These are phyloP conservation scores for Euthynnus affinis DNA, from an alignment of 2,797 vertebrate species.

Conservation along the genomic window DNA sequence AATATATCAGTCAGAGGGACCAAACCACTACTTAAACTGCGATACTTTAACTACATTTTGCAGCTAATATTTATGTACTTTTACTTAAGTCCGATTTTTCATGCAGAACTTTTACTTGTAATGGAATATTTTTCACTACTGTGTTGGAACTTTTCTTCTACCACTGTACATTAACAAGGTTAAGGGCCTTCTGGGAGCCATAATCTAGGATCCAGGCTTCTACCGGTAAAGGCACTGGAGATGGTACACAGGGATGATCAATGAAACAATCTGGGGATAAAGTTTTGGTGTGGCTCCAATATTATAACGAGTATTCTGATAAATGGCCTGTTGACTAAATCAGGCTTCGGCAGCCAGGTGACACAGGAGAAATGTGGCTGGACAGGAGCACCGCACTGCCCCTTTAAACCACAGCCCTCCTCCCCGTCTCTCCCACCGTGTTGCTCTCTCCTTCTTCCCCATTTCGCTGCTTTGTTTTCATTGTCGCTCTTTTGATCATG, in stretches of 20 bases:
- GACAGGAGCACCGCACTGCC: constrained; percentile 43
- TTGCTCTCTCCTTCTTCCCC: constrained; percentile 65
- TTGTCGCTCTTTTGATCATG: constrained; percentile 86
- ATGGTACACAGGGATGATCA: not conserved
- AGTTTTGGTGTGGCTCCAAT: not conserved
- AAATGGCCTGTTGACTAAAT: no score
- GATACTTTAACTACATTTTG: no score
- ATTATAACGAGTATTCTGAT: no score
- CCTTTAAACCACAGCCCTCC: constrained; percentile 77
- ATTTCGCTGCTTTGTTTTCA: constrained; percentile 83
- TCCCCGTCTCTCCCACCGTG: constrained; percentile 49
- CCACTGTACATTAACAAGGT: not conserved
- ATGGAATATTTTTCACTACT: not conserved
- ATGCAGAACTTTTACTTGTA: not conserved
- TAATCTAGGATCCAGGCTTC: not conserved
- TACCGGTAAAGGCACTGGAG: not conserved
- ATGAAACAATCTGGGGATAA: not conserved
- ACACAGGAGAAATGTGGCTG: not conserved
- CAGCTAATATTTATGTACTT: no score
- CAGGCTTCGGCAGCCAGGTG: no score
- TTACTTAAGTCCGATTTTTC: no score
- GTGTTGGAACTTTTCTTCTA: not conserved
- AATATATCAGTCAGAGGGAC: no score
- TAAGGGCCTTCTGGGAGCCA: not conserved
- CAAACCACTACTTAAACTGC: no score